phyloP scores from a whole-genome alignment of 2,797 vertebrate species.

The Florisuga fusca region DNA sequence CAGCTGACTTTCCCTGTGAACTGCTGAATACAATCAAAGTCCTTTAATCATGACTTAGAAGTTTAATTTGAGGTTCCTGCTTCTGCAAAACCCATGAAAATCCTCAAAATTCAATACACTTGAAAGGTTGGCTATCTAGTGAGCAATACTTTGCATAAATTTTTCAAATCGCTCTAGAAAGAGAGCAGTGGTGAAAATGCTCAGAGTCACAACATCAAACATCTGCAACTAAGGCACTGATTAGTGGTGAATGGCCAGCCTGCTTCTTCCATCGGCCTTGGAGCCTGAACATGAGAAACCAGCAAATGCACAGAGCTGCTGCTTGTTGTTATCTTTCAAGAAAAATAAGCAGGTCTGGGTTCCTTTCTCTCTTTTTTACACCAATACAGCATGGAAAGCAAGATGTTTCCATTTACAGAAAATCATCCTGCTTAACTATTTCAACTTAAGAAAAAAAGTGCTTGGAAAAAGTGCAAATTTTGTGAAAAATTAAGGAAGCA shows the following conservation, averaged over 20 bases:
- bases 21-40: neutral
- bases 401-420: neutral
- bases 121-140: neutral
- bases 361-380: neutral
- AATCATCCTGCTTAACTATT: neutral
- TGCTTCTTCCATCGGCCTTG: neutral
- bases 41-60: slow-evolving; percentile 4
- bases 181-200: neutral
- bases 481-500: neutral
- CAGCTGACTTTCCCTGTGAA: slow-evolving; percentile 10
- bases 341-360: neutral
- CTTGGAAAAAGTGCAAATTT: neutral
- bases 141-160: neutral
- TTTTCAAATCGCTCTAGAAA: neutral
- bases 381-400: neutral
- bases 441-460: neutral
- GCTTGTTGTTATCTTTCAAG: neutral
- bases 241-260: neutral
- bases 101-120: neutral
- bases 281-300: neutral
- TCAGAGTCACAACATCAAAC: neutral
- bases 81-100: neutral
- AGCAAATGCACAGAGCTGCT: neutral
- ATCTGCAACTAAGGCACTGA: neutral
- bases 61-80: neutral